phyloP scores from a whole-genome alignment of 2,797 vertebrate genomes.

The Zalophus californianus region DNA sequence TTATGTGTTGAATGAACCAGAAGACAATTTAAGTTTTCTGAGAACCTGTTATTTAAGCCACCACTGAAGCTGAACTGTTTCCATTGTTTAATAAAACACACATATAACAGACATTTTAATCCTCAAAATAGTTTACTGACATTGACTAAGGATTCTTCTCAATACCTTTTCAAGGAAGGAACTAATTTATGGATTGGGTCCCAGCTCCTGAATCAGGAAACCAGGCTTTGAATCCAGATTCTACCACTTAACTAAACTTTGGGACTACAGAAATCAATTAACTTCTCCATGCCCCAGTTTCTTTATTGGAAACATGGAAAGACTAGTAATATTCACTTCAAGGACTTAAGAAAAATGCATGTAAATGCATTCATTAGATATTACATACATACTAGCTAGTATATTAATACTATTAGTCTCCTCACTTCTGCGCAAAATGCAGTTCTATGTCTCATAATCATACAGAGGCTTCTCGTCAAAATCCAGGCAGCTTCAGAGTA shows the following conservation, averaged over 20 bases:
- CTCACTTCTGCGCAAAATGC: not conserved
- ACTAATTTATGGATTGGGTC: not conserved
- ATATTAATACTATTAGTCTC: not conserved
- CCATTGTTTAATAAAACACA: not conserved
- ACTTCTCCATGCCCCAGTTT: not conserved
- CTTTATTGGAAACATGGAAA: not conserved
- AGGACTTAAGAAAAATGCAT: not conserved
- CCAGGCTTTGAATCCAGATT: not conserved
- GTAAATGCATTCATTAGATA: not conserved
- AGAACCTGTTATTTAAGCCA: constrained; percentile 52
- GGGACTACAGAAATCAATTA: not conserved
- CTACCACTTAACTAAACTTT: not conserved
- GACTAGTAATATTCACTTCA: not conserved
- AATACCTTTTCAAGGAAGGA: not conserved
- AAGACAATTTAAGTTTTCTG: constrained; percentile 1
- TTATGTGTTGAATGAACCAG: not conserved
- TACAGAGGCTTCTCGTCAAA: not conserved
- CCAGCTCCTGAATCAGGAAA: not conserved
- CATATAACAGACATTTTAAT: not conserved
- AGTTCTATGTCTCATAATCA: not conserved
- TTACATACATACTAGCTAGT: not conserved
- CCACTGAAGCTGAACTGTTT: not conserved
- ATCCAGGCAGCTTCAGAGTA: not conserved
- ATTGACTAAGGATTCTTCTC: not conserved
- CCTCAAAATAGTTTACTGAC: not conserved